A percentile compares a stretch with the other conserved stretches of the same genome.
phyloP scores from a whole-genome alignment of 1,140 invertebrate species.

The Drosophila tristis region DNA sequence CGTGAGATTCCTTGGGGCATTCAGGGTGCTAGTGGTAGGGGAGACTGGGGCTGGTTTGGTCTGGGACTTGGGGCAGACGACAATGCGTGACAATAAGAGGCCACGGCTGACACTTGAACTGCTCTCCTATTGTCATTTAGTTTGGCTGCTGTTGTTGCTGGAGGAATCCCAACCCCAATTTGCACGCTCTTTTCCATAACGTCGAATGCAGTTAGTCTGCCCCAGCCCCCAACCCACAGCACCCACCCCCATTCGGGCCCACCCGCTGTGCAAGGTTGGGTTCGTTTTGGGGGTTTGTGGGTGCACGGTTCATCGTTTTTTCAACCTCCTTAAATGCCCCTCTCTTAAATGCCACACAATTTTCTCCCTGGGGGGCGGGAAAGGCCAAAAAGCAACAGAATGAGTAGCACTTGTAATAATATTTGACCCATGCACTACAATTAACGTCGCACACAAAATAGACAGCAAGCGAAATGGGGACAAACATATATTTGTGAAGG shows the following conservation, averaged over 20 bases:
- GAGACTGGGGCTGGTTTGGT: neutral
- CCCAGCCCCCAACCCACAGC: constrained; percentile 3
- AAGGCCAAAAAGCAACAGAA: constrained; percentile 3
- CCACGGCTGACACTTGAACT: constrained; percentile 81
- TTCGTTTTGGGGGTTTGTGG: constrained; percentile 26
- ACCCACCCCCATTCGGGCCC: neutral
- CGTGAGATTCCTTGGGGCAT: constrained; percentile 74
- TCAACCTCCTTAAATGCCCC: constrained; percentile 5
- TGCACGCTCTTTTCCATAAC: constrained; percentile 75
- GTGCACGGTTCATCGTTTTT: constrained; percentile 33
- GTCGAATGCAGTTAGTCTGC: constrained; percentile 46
- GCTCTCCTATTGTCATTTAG: constrained; percentile 81
- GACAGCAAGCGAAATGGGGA: constrained; percentile 72
- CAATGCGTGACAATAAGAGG: constrained; percentile 80
- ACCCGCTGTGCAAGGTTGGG: constrained; percentile 52
- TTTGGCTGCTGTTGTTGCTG: constrained; percentile 48
- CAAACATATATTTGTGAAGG: constrained; percentile 59
- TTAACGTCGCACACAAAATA: constrained; percentile 71
- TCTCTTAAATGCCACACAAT: constrained; percentile 70
- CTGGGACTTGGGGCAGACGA: constrained; percentile 39
- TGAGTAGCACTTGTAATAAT: constrained; percentile 65
- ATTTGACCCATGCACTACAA: constrained; percentile 76
- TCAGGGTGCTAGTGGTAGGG: constrained; percentile 32
- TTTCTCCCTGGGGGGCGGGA: constrained; percentile 31
- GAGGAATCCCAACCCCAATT: constrained; percentile 70